A percentile compares a stretch with the other conserved stretches of the same genome.
Evolutionary conservation across 2,797 vertebrate species (phyloP).

Genomic region (Pampus argenteus): DNA sequence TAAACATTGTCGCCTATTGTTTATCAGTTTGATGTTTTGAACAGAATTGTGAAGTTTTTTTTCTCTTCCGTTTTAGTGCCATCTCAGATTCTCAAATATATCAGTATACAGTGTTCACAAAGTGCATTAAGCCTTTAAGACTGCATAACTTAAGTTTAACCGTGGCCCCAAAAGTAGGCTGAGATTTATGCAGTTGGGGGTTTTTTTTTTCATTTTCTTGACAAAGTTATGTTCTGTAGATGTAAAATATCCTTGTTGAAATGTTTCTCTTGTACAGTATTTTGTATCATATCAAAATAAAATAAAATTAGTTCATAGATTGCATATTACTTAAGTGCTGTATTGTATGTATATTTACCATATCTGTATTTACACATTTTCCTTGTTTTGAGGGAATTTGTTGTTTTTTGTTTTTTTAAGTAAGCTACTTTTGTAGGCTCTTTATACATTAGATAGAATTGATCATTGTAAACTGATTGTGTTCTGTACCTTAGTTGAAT

Average conservation of each 20-base stretch:
- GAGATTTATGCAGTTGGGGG: conserved; percentile 9
- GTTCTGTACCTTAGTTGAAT: background rate
- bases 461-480: background rate
- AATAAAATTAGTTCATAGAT: conserved; percentile 73
- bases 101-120: too few species aligned
- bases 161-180: conserved; percentile 36
- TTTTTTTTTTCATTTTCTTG: conserved; percentile 48
- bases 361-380: conserved; percentile 11
- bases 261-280: conserved; percentile 63
- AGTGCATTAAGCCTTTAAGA: too few species aligned
- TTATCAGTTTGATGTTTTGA: conserved; percentile 52
- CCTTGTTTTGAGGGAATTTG: background rate
- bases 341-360: conserved; percentile 40
- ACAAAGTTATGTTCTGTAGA: conserved; percentile 66
- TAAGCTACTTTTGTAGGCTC: background rate
- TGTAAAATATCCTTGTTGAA: conserved; percentile 41
- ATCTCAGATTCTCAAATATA: too few species aligned
- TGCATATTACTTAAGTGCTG: conserved; percentile 60
- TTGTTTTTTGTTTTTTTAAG: background rate
- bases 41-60: conserved; percentile 29
- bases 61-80: conserved; percentile 12
- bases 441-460: background rate
- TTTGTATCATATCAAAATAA: conserved; percentile 73
- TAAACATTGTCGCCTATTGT: conserved; percentile 31
- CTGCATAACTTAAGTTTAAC: conserved; percentile 41